Evolutionary conservation across 2,888 invertebrate genomes (phyloP).

Genomic region (Alviniconcha strummeri): DNA sequence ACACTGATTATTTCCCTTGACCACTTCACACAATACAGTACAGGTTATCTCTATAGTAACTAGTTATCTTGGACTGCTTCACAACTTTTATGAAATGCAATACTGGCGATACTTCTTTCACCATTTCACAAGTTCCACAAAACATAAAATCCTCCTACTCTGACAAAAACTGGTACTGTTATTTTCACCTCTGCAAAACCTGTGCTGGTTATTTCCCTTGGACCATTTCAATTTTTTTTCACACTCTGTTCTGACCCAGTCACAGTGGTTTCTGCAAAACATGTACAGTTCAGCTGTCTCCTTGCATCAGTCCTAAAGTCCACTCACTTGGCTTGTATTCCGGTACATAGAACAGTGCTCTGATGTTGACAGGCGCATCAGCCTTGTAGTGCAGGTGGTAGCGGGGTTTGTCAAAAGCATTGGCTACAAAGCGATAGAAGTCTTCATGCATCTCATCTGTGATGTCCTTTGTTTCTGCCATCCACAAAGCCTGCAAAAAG

Average conservation of each 20-base stretch:
- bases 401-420: conserved; percentile 89
- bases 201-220: neutral
- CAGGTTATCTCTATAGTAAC: neutral
- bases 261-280: too few species aligned
- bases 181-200: neutral
- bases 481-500: conserved; percentile 86
- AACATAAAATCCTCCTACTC: neutral
- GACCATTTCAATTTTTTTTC: neutral
- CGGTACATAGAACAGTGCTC: conserved; percentile 93
- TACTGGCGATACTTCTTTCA: neutral
- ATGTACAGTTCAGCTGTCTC: too few species aligned
- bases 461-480: conserved; percentile 91
- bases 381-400: conserved; percentile 94
- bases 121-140: neutral
- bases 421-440: conserved; percentile 92
- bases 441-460: conserved; percentile 90
- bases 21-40: too few species aligned
- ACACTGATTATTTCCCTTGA: too few species aligned
- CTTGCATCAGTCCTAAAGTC: neutral
- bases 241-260: too few species aligned
- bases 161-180: too few species aligned
- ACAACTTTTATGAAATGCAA: too few species aligned
- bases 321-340: conserved; percentile 87
- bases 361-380: conserved; percentile 92
- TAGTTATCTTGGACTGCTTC: too few species aligned